These are phyloP conservation scores for Mantis religiosa DNA, from an alignment of 2,888 invertebrate species.

Conservation along the genomic window DNA sequence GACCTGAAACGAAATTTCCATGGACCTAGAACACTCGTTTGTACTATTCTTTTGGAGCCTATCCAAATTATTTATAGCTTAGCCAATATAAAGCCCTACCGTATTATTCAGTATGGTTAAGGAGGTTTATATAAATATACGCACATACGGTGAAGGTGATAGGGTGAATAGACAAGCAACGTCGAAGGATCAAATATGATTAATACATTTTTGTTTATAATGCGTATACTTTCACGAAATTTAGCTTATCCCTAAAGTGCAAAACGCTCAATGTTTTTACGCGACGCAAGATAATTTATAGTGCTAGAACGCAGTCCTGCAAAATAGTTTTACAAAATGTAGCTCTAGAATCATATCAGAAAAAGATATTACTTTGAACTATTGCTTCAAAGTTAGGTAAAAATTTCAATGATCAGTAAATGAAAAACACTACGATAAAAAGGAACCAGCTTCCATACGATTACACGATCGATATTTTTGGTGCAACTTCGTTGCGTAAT, in stretches of 20 bases:
- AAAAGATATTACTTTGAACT: background rate
- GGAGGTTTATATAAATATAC: background rate
- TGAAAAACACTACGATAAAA: background rate
- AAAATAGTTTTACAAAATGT: too few species aligned
- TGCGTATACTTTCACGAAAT: too few species aligned
- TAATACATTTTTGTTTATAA: too few species aligned
- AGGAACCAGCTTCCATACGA: background rate
- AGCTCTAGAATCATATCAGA: background rate
- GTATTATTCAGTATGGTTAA: background rate
- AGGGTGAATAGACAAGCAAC: background rate
- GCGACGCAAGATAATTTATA: too few species aligned
- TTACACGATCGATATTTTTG: constrained; percentile 21
- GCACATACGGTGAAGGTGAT: too few species aligned
- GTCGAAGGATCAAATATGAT: background rate
- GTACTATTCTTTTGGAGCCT: background rate
- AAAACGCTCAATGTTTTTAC: background rate
- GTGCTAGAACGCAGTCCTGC: too few species aligned
- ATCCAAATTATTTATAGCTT: constrained; percentile 11
- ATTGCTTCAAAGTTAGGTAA: background rate
- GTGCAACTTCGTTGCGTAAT: constrained; percentile 14
- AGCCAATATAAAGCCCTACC: background rate
- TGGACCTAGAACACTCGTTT: background rate
- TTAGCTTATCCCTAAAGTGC: too few species aligned
- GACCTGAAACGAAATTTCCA: background rate
- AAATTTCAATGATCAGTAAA: too few species aligned